Base-by-base conservation (phyloP, 2,113 vertebrate genomes). In the Forbesichthys agassizii region DNA sequence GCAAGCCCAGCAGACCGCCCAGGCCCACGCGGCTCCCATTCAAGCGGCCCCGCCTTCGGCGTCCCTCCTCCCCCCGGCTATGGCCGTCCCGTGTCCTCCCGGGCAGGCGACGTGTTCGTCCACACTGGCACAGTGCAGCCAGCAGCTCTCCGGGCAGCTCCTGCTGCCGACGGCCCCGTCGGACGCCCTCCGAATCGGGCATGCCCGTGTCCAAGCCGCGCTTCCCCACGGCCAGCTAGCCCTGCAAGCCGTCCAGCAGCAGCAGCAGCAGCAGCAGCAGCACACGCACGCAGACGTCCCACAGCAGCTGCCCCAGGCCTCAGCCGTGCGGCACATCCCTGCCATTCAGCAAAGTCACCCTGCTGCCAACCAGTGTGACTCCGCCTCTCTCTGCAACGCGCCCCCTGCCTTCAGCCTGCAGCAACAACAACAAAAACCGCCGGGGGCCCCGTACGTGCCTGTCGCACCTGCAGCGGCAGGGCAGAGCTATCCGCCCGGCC, bases 111-210 rank as follows among this genome's bases (percentile, higher is more conserved):
- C 2, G 75, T 79, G 62, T 74, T 70, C 78, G 3, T 73, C 78
- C 56, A 67, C 82, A 79, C 71, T 87, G 74, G 77, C 80, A 82
- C 81, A 87, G 78, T 84, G 82, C 64, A 78, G 48, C 76, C 88
- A 87, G 33, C 84, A 83, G 59, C 74, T 81, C 48, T 56, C 74
- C 10, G 27, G 76, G 77, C 68, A 11, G 57, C 81, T 81, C 69
- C 80, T 77, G 42, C 51, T 69, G 61, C 84, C 80, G 27, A 48
- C 75, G 48, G 79, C 48, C 66, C 48, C 82, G n/a, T 84, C 78
- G 14, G 78, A 73, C 27, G 42, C 72, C 6, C 81, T 81, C 48
- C 75, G 85, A 57, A 36, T 70, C 20, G 73, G 64, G 3, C 86
- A 82, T 56, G 56, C 68, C 55, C 79, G 69, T 66, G 20, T 78